Evolutionary conservation across 2,113 vertebrate species (phyloP), one percentile per base, ranked within the genome.

Genomic region (Silurus meridionalis): DNA sequence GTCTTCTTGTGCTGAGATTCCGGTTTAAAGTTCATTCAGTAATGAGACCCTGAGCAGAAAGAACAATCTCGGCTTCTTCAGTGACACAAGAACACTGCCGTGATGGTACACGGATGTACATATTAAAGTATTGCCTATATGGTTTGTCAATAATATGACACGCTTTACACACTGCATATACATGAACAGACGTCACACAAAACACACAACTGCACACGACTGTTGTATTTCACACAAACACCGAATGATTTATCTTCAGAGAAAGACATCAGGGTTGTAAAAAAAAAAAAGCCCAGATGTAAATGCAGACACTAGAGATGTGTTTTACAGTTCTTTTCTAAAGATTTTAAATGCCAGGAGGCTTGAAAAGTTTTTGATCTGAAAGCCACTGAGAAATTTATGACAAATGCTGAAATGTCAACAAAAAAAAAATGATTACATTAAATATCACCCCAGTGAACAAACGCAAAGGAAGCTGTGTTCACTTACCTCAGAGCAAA

Each of bases 1-100:
- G 90, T 89, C 90, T 93, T 89, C 83, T 92, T 90, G 88, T 90
- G 83, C 80, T 72, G 66, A 90, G 91, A 93, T 94, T 90, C 93
- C 92, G 91, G 88, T 90, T 89, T 74, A 60, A 78, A 87, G 83
- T 86, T 82, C 83, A 67, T 89, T 90, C 86, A 90, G 88, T 88
- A 86, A 48, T 61, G 89, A 63, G 81, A 87, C 87, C 28, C 75
- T 21, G 72, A 74, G 71, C 55, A n/a, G 81, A 87, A 48, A 14
- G 28, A 11, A 21, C 69, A 17, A 37, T 46, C 67, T 7, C 15
- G 28, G 6, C 14, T 71, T 3, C 67, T 46, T 46, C 28, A 21
- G 37, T 50, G 17, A 11, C 71, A 52, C 71, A 6, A 48, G 48
- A 5, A 53, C 48, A 25, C 46, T 5, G 0, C 5, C 6, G 23